Evolutionary conservation across 1,140 invertebrate genomes (phyloP).

Genomic region (Heterodera schachtii): DNA sequence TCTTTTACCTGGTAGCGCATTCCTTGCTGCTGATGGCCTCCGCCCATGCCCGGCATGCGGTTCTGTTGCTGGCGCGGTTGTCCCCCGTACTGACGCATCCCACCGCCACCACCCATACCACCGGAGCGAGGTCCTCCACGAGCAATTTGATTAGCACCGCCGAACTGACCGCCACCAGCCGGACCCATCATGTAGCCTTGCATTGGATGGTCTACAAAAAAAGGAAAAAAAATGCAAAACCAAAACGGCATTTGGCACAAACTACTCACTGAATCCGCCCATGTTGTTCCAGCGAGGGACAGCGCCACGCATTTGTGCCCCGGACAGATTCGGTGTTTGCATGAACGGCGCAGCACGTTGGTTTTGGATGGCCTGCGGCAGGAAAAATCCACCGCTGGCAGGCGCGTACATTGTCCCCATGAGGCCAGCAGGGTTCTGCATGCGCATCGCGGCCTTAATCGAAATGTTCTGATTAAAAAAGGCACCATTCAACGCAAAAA

Average conservation of each 20-base stretch:
- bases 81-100: constrained; percentile 30
- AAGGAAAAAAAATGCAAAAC: constrained; percentile 11
- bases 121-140: constrained; percentile 38
- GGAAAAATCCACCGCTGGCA: constrained; percentile 82
- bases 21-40: constrained; percentile 26
- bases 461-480: too few relatives aligned
- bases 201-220: constrained; percentile 27
- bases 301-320: constrained; percentile 76
- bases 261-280: constrained; percentile 35
- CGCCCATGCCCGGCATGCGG: constrained; percentile 43
- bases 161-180: constrained; percentile 28
- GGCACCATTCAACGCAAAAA: too few relatives aligned
- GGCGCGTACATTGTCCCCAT: constrained; percentile 78
- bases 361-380: constrained; percentile 75
- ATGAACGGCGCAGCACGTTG: constrained; percentile 79
- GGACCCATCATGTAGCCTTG: constrained; percentile 41
- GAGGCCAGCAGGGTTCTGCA: constrained; percentile 72
- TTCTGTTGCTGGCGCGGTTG: constrained; percentile 43
- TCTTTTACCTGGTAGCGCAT: constrained; percentile 39
- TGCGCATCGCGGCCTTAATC: constrained; percentile 80
- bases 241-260: background rate
- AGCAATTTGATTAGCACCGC: constrained; percentile 24
- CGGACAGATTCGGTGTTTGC: constrained; percentile 80
- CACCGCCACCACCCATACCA: constrained; percentile 69
- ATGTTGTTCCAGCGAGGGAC: constrained; percentile 78